Base-by-base conservation (phyloP, 2,113 vertebrate genomes). In the Chionis minor region DNA sequence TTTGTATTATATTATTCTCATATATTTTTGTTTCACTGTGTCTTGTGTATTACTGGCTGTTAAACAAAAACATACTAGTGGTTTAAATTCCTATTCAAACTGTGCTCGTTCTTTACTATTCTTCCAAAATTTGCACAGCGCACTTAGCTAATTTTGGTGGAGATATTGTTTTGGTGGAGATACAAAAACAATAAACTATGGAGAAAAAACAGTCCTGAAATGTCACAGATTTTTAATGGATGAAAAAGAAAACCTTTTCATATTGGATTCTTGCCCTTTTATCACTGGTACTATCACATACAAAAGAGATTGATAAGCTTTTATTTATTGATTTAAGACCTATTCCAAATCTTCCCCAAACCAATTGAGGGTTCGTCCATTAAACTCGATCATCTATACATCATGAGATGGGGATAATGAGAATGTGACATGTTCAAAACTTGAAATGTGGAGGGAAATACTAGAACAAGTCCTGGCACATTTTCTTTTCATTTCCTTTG, bases 401-500 rank as follows among this genome's bases (percentile, higher is more conserved):
- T 35, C 2, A 0, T 40, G 55, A 95, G 45, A 16, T 44, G 27
- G 26, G 12, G 12, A 33, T 54, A 62, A 70, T 21, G 35, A 81
- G 26, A 78, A 78, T 56, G 49, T 22, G 47, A 12, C 17, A 40
- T 42, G 28, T 59, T 81, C 44, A 63, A 85, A 70, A 69, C 33
- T 35, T 84, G 19, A 89, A 65, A 52, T 26, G 6, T 6, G 32
- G 17, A 10, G 9, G 20, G 0, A 33, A 38, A 45, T 38, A 49
- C 6, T 51, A 12, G 1, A 5, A 32, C 54, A 80, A 58, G 4
- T 33, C 49, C n/a, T 6, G 0, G 40, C 33, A 27, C 1, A 0
- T 59, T 74, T 83, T 72, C 55, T 9, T 42, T 17, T 56, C 16
- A 19, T 75, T 88, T 18, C 8, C n/a, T 65, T 69, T 47, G 33